Conservation (phyloP, 2,113 vertebrate genomes). For the Sapayoa aenigma region DNA sequence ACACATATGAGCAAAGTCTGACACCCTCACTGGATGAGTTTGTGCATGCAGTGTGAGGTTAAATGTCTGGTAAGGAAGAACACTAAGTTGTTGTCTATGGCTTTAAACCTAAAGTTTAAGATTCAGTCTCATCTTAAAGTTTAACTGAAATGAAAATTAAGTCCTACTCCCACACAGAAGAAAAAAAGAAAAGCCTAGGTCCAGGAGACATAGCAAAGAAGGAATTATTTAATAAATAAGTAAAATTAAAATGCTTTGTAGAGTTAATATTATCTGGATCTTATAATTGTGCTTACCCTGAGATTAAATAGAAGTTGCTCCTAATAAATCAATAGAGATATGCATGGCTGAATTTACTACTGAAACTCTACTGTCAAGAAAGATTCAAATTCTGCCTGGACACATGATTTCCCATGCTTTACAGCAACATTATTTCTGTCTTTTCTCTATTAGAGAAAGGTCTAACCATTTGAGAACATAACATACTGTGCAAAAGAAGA, state of each 20-base stretch:
- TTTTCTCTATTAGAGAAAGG: background rate
- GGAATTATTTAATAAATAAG: background rate
- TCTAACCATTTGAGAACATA: background rate
- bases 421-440: background rate
- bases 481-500: background rate
- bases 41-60: background rate
- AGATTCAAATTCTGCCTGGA: background rate
- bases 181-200: background rate
- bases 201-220: background rate
- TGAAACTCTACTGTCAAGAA: background rate
- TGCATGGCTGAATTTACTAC: background rate
- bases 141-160: background rate
- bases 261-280: background rate
- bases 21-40: background rate
- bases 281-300: background rate
- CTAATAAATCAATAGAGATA: background rate
- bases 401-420: background rate
- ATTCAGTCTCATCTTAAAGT: background rate
- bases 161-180: background rate
- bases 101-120: background rate
- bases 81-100: background rate
- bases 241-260: background rate
- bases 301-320: background rate
- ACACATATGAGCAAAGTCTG: slow-evolving; percentile 44
- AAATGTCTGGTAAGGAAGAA: background rate